Evolutionary conservation across 2,888 invertebrate genomes (phyloP), one percentile per base, ranked within the genome.

Genomic region (Stenolophus ochropezus): DNA sequence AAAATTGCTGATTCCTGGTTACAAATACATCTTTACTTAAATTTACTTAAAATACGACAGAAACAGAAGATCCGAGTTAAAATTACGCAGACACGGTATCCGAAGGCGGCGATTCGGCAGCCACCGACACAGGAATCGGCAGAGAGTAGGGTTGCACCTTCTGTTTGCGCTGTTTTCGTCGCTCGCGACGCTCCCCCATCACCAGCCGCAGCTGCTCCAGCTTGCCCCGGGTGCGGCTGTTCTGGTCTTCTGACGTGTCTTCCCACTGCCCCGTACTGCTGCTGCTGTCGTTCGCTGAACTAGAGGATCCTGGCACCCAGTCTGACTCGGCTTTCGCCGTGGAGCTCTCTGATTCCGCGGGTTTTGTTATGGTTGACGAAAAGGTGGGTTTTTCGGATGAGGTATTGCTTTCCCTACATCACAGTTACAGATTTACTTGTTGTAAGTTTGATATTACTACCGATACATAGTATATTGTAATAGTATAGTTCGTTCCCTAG

Each of bases 151-250:
- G 95, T 71, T 92, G 89, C 1, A 92, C 91, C 87, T 94, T 93
- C 83, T 94, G 89, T 87, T 94, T 94, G 80, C 95, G 92, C 56
- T 94, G 96, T 86, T 96, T 94, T 76, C 97, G 93, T 83, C 96
- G 92, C 84, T 96, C 94, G 84, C 96, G 94, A 86, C 96, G 93
- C 88, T 97, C 96, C 85, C 96, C 96, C 96, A 98, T 96, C 82
- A 97, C 96, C 84, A 96, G 92, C 84, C 97, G 94, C 77, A 97
- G 90, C 84, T 96, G 96, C 87, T 96, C 95, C 89, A 97, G 92
- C 89, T 97, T 97, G 85, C 95, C 88, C 86, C 91, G 89, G 91
- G 94, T 89, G 88, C 91, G 87, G 75, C 86, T 85, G 83, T 89
- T 89, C 84, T 90, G 89, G 84, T 89, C 89, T 82, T 88, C 88